Conservation (phyloP, 2,888 invertebrate genomes). For the Andrena fulva region DNA sequence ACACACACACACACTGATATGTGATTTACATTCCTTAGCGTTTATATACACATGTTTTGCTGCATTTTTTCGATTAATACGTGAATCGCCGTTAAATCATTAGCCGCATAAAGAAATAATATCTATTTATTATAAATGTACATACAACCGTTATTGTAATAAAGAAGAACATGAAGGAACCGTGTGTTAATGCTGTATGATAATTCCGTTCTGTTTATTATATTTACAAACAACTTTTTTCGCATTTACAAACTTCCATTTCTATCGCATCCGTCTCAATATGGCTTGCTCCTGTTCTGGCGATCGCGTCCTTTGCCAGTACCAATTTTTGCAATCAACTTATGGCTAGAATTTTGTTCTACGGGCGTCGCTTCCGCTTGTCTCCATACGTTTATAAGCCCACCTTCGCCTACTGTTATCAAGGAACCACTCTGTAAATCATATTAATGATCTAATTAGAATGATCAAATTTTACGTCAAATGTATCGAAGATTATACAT, state of each 20-base stretch:
- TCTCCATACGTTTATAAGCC: slow-evolving; percentile 89
- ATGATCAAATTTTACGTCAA: not conserved
- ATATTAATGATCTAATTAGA: slow-evolving; percentile 16
- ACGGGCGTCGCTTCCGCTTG: slow-evolving; percentile 70
- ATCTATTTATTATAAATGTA: slow-evolving; percentile 84
- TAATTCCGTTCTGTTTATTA: slow-evolving; percentile 56
- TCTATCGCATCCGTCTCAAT: slow-evolving; percentile 67
- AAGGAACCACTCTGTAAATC: slow-evolving; percentile 87
- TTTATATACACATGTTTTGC: slow-evolving; percentile 65
- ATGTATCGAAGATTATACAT: slow-evolving; percentile 82
- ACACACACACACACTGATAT: slow-evolving; percentile 48
- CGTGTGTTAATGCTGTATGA: slow-evolving; percentile 53
- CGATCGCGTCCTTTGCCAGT: slow-evolving; percentile 77
- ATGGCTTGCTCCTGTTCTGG: slow-evolving; percentile 79
- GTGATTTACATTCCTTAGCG: slow-evolving; percentile 73
- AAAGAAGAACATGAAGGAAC: slow-evolving; percentile 78
- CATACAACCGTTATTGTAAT: slow-evolving; percentile 83
- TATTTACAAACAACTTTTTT: slow-evolving; percentile 57
- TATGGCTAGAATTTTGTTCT: slow-evolving; percentile 64
- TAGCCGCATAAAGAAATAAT: slow-evolving; percentile 80
- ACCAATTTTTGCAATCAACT: slow-evolving; percentile 75
- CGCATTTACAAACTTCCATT: slow-evolving; percentile 51
- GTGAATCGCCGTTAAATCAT: slow-evolving; percentile 77
- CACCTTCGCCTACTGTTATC: slow-evolving; percentile 91
- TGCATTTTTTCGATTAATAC: slow-evolving; percentile 74